Evolutionary conservation across 2,113 vertebrate species (phyloP).

Genomic region (Abramis brama): DNA sequence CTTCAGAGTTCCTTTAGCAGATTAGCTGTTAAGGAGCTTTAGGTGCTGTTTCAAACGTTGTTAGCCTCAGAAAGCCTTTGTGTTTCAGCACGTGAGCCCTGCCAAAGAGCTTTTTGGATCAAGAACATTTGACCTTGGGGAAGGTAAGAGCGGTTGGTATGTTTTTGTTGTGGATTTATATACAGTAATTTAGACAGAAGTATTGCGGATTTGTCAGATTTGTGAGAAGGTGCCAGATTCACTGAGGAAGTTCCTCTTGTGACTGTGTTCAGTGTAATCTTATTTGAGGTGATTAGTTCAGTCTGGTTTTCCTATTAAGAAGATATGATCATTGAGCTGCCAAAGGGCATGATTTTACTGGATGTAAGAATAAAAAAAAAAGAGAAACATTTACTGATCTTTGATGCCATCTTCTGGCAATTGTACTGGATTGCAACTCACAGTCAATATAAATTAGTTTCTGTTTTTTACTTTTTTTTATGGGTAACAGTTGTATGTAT

Average conservation of each 20-base stretch:
- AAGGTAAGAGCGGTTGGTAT: no score
- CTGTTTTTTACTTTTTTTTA: background rate
- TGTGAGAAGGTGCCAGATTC: background rate
- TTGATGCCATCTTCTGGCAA: slow-evolving; percentile 2
- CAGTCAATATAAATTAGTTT: background rate
- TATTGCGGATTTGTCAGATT: background rate
- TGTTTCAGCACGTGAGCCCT: slow-evolving; percentile 23
- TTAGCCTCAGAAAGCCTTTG: slow-evolving; percentile 45
- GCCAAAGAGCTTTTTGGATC: background rate
- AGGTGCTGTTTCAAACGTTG: slow-evolving; percentile 48
- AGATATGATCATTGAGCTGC: background rate
- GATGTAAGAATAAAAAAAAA: background rate
- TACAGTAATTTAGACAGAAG: no score
- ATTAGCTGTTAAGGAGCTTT: slow-evolving; percentile 60
- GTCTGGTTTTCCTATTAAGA: background rate
- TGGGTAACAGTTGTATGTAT: no score
- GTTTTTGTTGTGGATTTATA: no score
- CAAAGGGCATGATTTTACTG: background rate
- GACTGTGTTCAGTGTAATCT: background rate
- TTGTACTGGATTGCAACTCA: background rate
- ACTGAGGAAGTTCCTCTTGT: background rate
- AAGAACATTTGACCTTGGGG: background rate
- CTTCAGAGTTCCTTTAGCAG: slow-evolving; percentile 46
- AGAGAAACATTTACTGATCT: background rate
- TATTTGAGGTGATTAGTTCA: background rate